Evolutionary conservation across 37 sponge, comb jelly and placozoan genomes (phyloP).

Genomic region (Spongia lamella): DNA sequence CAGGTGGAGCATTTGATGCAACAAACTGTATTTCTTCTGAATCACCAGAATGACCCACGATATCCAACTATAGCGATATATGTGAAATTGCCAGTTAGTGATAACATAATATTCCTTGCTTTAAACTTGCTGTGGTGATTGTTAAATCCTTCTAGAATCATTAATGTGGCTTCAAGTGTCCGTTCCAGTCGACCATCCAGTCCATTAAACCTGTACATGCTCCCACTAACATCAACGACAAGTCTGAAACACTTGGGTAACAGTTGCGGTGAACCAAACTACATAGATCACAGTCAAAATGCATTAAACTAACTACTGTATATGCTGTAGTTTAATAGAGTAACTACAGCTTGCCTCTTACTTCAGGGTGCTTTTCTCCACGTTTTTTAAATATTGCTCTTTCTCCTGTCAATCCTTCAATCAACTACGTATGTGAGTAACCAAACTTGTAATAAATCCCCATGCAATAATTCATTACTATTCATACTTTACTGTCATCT

Average conservation of each 20-base stretch:
- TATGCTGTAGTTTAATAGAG: background rate
- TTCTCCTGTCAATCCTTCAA: conserved; percentile 88
- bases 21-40: conserved; percentile 73
- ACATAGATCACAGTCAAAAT: background rate
- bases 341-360: conserved; percentile 4
- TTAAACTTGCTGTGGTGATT: conserved; percentile 49
- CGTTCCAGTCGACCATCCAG: conserved; percentile 84
- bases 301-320: background rate
- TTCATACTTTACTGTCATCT: conserved; percentile 81
- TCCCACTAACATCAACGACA: conserved; percentile 92
- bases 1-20: conserved; percentile 36
- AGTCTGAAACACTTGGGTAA: conserved; percentile 74
- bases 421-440: conserved; percentile 41
- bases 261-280: conserved; percentile 20
- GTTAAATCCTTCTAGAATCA: conserved; percentile 91
- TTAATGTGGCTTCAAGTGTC: conserved; percentile 70
- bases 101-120: conserved; percentile 16
- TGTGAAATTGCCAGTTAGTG: background rate
- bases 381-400: conserved; percentile 79
- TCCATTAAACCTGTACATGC: conserved; percentile 94
- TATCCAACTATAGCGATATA: conserved; percentile 62
- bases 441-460: background rate
- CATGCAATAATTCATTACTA: background rate
- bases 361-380: conserved; percentile 74
- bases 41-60: conserved; percentile 90